phyloP scores from a whole-genome alignment of 2,888 invertebrate genomes.

The Hybos culiciformis region DNA sequence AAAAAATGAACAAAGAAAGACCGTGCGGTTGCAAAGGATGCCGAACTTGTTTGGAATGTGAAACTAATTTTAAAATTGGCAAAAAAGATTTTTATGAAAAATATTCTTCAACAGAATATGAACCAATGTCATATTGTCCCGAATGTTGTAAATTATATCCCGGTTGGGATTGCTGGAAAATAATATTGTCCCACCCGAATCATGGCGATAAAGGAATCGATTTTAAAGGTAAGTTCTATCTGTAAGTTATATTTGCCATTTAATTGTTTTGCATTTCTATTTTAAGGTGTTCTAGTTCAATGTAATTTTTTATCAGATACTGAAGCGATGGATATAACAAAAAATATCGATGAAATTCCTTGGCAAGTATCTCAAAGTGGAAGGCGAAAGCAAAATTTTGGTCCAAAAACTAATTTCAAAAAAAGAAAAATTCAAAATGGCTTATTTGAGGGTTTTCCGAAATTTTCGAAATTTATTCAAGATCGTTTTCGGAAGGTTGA shows the following conservation, averaged over 20 bases:
- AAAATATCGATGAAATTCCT: constrained; percentile 58
- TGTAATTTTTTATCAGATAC: constrained; percentile 55
- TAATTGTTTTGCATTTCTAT: no score
- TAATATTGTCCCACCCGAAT: constrained; percentile 50
- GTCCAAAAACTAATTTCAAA: constrained; percentile 97
- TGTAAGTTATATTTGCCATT: no score
- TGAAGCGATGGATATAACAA: constrained; percentile 54
- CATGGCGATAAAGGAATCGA: constrained; percentile 35
- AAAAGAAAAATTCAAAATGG: constrained; percentile 68
- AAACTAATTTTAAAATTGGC: constrained; percentile 46
- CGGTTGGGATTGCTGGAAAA: constrained; percentile 50
- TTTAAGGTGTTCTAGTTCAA: constrained; percentile 53
- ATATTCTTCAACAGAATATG: constrained; percentile 33
- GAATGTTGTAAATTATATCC: constrained; percentile 60
- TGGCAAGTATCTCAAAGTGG: constrained; percentile 95
- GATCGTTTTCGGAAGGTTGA: constrained; percentile 50
- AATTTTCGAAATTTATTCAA: constrained; percentile 63
- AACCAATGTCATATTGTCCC: constrained; percentile 61
- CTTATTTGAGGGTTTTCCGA: constrained; percentile 77
- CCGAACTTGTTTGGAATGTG: constrained; percentile 77
- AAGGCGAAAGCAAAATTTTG: constrained; percentile 91
- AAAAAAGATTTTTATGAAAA: constrained; percentile 29
- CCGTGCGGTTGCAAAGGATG: constrained; percentile 85
- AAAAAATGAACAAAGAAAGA: constrained; percentile 36
- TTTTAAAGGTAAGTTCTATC: no score